Percentiles rank a stretch among this genome's conserved stretches.
phyloP scores from a whole-genome alignment of 2,888 invertebrate genomes.

The Magallana nippona region DNA sequence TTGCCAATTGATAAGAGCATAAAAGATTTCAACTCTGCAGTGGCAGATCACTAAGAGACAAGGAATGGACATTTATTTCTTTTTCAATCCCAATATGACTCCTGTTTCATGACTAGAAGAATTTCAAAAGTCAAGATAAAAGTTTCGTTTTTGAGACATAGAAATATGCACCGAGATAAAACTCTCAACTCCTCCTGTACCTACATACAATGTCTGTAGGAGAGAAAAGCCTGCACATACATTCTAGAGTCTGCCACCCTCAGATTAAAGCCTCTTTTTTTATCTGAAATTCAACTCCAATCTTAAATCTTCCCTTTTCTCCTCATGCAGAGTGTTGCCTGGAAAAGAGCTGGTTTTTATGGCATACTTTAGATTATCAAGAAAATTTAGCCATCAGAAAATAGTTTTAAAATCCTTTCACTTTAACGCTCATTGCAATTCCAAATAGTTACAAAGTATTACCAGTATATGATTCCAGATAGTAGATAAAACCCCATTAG shows the following conservation, averaged over 20 bases:
- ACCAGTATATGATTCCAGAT: constrained; percentile 1
- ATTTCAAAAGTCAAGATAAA: constrained; percentile 8
- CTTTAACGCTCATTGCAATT: constrained; percentile 22
- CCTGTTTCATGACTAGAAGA: neutral
- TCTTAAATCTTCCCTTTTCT: constrained; percentile 28
- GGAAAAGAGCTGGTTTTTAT: neutral
- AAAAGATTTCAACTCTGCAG: neutral
- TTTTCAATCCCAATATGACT: neutral
- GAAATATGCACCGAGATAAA: constrained; percentile 27
- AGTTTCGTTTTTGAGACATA: constrained; percentile 4
- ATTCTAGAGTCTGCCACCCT: constrained; percentile 19
- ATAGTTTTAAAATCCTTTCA: constrained; percentile 4
- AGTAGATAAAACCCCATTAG: neutral
- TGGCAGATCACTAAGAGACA: constrained; percentile 8
- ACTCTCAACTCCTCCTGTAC: neutral
- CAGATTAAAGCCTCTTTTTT: constrained; percentile 4
- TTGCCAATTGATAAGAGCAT: neutral
- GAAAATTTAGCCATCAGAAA: constrained; percentile 28
- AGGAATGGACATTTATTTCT: constrained; percentile 29
- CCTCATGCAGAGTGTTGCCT: constrained; percentile 29
- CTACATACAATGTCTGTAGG: neutral
- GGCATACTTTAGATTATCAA: constrained; percentile 26
- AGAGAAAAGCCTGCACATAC: constrained; percentile 25
- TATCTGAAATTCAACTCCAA: constrained; percentile 32
- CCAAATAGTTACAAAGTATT: constrained; percentile 30